Conservation (phyloP, 2,797 vertebrate genomes). For the Gymnoscopelus microlampas region DNA sequence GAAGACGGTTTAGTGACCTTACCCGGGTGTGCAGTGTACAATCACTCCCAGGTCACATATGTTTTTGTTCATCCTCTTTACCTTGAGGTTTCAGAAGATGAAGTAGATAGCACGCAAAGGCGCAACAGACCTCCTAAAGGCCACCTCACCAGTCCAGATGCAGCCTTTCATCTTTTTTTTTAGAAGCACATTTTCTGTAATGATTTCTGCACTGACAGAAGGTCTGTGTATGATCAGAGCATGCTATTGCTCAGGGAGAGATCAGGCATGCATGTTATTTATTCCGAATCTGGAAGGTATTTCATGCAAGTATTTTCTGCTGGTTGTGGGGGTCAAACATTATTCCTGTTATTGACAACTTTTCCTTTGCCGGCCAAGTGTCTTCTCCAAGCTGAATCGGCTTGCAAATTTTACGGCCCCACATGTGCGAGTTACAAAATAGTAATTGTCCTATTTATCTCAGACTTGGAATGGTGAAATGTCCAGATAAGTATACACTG, state of each 20-base stretch:
- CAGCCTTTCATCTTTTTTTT: slow-evolving; percentile 70
- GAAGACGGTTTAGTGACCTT: slow-evolving; percentile 67
- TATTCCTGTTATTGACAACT: slow-evolving; percentile 69
- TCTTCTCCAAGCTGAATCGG: slow-evolving; percentile 45
- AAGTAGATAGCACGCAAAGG: slow-evolving; percentile 72
- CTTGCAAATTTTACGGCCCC: slow-evolving; percentile 30
- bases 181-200: slow-evolving; percentile 62
- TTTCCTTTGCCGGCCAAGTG: slow-evolving; percentile 55
- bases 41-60: slow-evolving; percentile 79
- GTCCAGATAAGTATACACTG: slow-evolving; percentile 44
- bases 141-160: slow-evolving; percentile 70
- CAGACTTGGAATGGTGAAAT: slow-evolving; percentile 57
- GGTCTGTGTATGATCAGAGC: slow-evolving; percentile 70
- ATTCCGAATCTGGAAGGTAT: slow-evolving; percentile 71
- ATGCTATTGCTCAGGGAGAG: slow-evolving; percentile 63
- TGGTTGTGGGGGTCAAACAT: slow-evolving; percentile 58
- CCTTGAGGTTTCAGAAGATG: slow-evolving; percentile 75
- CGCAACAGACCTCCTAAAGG: slow-evolving; percentile 61
- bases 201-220: slow-evolving; percentile 73
- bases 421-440: slow-evolving; percentile 61
- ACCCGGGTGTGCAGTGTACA: slow-evolving; percentile 72
- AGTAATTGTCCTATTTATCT: slow-evolving; percentile 58
- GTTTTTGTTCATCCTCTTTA: slow-evolving; percentile 75
- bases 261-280: slow-evolving; percentile 62
- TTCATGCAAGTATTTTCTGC: slow-evolving; percentile 67